Base-by-base conservation (phyloP, 1,140 invertebrate genomes). In the Scaptomyza montana region DNA sequence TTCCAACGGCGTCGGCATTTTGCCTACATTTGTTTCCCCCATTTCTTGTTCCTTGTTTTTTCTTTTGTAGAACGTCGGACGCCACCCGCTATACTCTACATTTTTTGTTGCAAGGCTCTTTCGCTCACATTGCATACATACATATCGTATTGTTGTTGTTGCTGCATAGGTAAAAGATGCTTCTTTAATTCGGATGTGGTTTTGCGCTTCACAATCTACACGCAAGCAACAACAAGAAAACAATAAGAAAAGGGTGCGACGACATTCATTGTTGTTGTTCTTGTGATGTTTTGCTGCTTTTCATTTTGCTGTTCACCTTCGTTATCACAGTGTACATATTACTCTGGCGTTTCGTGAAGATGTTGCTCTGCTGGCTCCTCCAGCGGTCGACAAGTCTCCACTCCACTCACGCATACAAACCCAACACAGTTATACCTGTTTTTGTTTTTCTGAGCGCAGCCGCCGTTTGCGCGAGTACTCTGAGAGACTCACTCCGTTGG, bases 241-340 rank as follows among this genome's bases (percentile, higher is more conserved):
- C 66, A 71, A 77, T 76, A 87, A 84, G 77, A 87, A 89, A 89
- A 87, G 84, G 84, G 84, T 87, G 84, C 84, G 79, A 77, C 79
- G 76, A 79, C 82, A 86, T 81, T 85, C 59, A 69, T 65, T 65
- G 82, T 67, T 84, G 67, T 79, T 65, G 65, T 74, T 69, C 59
- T 82, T 81, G 55, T 33, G 30, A 33, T 66, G 55, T 78, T 79
- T 62, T 82, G 68, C 65, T 78, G 81, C 71, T 87, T 84, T 78
- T 74, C 70, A 50, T 86, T 84, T 81, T 86, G 82, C 69, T 87
- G 84, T 78, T 87, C 84, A 87, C 84, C 84, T 87, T 89, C 84
- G 65, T 87, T 87, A 87, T 87, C 84, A 71, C 65, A 74, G 56
- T 67, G 62, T 89, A 66, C 78, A 77, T 71, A 87, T 87, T 89